Conservation (phyloP, 2,113 vertebrate species). For the Argyrosomus japonicus region DNA sequence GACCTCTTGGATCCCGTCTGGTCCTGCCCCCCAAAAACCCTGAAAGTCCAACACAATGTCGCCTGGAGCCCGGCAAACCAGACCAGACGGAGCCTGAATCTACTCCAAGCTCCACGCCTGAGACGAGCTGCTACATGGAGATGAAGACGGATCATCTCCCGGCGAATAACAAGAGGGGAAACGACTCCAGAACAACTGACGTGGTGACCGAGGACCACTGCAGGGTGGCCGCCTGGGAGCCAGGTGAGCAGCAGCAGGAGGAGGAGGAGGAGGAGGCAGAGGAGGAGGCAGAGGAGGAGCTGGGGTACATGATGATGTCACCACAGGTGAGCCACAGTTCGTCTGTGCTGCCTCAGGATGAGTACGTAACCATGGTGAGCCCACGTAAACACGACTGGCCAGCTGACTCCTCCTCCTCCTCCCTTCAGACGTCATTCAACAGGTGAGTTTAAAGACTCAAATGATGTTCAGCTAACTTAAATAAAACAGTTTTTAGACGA, state of each 20-base stretch:
- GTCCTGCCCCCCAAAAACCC: neutral
- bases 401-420: neutral
- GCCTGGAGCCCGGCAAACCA: neutral
- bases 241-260: constrained; percentile 7
- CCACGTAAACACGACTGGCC: constrained; percentile 48
- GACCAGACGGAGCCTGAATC: neutral
- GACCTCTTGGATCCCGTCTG: neutral
- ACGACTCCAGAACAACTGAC: neutral
- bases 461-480: too few species aligned
- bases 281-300: constrained; percentile 21
- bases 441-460: constrained; percentile 36
- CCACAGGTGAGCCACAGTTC: constrained; percentile 46
- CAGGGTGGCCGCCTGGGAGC: neutral
- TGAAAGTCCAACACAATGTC: constrained; percentile 14
- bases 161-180: neutral
- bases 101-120: neutral
- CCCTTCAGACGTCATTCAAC: constrained; percentile 41
- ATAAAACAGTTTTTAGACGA: too few species aligned
- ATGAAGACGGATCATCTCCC: constrained; percentile 35
- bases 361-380: constrained; percentile 72
- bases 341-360: constrained; percentile 46
- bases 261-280: constrained; percentile 7
- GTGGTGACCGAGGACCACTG: neutral
- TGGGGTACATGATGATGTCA: constrained; percentile 75
- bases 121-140: constrained; percentile 50